Base-by-base conservation (phyloP, 92 coral and sea anemone species). In the Parazoanthus atlanticus region DNA sequence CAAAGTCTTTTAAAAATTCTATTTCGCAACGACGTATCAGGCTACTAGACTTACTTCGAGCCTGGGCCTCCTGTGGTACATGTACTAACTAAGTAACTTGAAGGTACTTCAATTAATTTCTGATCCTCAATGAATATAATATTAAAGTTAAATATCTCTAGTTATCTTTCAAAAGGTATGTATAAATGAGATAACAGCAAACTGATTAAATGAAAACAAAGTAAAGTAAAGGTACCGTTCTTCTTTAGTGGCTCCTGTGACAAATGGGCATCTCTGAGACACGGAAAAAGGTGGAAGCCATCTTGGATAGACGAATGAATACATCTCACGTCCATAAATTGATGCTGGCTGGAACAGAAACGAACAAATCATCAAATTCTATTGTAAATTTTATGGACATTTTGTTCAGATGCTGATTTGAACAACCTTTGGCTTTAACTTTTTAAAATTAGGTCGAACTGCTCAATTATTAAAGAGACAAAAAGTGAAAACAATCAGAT, bases 211-310 rank as follows among this genome's bases (percentile, higher is more conserved):
- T 52, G 17, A 52, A 52, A 52, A 52, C 58, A 52, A 16, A 13
- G 58, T 13, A 52, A 16, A 13, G 19, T 13, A 13, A 12, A 74
- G 36, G 9, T 31, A 83, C 86, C 76, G 36, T 67, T 83, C 78
- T 69, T 28, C 64, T 83, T 36, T 36, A 36, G 76, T 29, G 64
- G 77, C 73, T 38, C 30, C 76, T 83, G 86, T 46, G 40, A 76
- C 5, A 67, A 36, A 83, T 5, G 86, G 77, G 34, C 86, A 83
- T 11, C 26, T 83, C 76, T 40, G 86, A 25, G 77, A 83, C 21
- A 83, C 86, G 41, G 77, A 66, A 83, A 66, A 69, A 3, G 86
- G 38, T 12, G 86, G 86, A 83, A 83, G 77, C 58, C 77, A 66
- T 67, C 38, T 83, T 83, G 77, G 86, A 36, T 19, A 69, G 5